Base-by-base conservation (phyloP, 1,140 invertebrate genomes). In the Lasaia peninsularis region DNA sequence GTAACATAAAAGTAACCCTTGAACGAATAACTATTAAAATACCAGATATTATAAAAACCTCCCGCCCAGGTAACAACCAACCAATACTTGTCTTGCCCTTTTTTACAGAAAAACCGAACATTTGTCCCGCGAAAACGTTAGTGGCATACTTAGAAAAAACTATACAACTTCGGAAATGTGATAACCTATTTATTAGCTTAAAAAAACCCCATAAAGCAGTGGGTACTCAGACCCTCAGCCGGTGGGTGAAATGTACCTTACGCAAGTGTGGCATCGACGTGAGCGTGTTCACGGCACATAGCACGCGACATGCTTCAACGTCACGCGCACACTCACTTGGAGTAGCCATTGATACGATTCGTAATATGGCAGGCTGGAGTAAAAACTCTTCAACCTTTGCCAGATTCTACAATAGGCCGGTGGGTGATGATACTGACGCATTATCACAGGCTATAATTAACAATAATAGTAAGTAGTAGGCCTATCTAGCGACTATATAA, bases 41-140 rank as follows among this genome's bases (percentile, higher is more conserved):
- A 14, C 12, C 21, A 8, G 62, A 65, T 37, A 34, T 57, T 4
- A 71, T 71, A 50, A 71, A 71, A 59, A 62, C 65, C 9, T 67
- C 62, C n/a, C 55, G 31, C 14, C 16, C 56, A 32, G 16, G 49
- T 32, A 16, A 14, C 5, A 32, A 60, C 2, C 66, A 59, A 20
- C 56, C 66, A 50, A 21, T 55, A 12, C 54, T 65, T 12, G 20
- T 44, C 40, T 12, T 68, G 4, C 62, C 56, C 10, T 62, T 37
- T 32, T 57, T 61, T 9, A 44, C n/a, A n/a, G 64, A 69, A 34
- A 7, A 40, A 33, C 33, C n/a, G 16, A n/a, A n/a, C n/a, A 40
- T 12, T 40, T 40, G 35, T 12, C 35, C 35, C 1, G 35, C 35
- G 5, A 40, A 33, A 28, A 40, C 34, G 3, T 32, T 57, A 9